phyloP scores from a whole-genome alignment of 2,113 vertebrate genomes.

The Anseranas semipalmata region DNA sequence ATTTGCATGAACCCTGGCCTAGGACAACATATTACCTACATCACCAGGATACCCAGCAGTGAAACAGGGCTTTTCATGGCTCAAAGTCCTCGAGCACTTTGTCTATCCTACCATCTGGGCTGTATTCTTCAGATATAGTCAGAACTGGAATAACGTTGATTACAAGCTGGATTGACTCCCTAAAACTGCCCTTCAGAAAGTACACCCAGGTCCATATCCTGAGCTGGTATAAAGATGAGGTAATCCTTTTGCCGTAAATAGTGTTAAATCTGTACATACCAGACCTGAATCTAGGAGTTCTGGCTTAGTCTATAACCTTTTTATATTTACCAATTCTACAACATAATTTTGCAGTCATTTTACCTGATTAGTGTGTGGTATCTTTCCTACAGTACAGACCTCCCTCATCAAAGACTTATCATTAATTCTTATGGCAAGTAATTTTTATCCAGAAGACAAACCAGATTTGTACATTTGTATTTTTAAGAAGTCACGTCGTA shows the following conservation, averaged over 20 bases:
- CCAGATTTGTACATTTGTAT: neutral
- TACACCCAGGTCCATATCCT: neutral
- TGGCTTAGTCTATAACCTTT: neutral
- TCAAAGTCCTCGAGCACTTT: neutral
- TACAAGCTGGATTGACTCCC: neutral
- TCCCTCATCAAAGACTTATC: neutral
- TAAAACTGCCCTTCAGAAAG: neutral
- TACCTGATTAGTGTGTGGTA: neutral
- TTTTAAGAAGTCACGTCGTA: neutral
- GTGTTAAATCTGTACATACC: neutral
- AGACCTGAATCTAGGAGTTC: neutral
- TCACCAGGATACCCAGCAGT: neutral
- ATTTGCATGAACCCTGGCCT: no score
- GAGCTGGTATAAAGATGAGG: neutral
- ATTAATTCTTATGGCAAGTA: neutral
- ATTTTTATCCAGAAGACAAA: neutral
- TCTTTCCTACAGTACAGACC: neutral
- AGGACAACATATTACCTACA: neutral
- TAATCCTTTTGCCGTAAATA: neutral
- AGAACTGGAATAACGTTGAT: neutral
- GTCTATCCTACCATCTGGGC: neutral
- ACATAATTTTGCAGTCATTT: neutral
- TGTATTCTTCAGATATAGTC: neutral
- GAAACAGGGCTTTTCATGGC: no score
- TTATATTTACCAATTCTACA: neutral